These are phyloP conservation scores for Micropterix aruncella DNA, from an alignment of 2,888 invertebrate genomes.

Conservation along the genomic window DNA sequence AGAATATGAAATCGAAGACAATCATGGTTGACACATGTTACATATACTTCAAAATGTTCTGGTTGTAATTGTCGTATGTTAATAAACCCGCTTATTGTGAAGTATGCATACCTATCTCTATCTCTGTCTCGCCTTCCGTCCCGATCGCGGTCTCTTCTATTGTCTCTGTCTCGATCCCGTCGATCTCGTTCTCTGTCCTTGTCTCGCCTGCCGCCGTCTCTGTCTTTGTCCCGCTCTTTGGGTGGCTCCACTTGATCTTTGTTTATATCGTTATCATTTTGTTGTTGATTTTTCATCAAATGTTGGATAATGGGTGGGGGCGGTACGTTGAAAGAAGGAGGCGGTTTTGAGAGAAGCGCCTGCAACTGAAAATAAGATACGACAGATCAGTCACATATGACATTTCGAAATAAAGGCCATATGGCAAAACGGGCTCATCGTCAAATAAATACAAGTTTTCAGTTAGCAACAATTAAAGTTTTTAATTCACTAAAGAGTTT, in stretches of 20 bases:
- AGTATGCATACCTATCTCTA: conserved; percentile 6
- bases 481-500: no score
- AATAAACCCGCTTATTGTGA: background rate
- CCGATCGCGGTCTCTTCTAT: conserved; percentile 9
- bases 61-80: no score
- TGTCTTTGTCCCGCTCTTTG: conserved; percentile 7
- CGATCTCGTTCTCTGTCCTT: conserved; percentile 13
- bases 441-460: no score
- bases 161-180: conserved; percentile 8
- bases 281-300: background rate
- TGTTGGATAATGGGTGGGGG: conserved; percentile 19
- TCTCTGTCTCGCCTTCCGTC: conserved; percentile 6
- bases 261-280: background rate
- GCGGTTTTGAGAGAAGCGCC: conserved; percentile 12
- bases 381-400: no score
- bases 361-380: conserved; percentile 34
- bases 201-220: conserved; percentile 9
- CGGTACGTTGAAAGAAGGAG: conserved; percentile 30
- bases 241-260: conserved; percentile 13
- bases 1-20: no score
- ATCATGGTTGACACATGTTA: no score
- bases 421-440: no score
- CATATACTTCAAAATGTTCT: no score
- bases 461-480: no score
- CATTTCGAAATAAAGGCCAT: no score